A percentile compares a stretch with the other conserved stretches of the same genome.
These are phyloP conservation scores for Leucophenga maculata DNA, from an alignment of 2,888 invertebrate species.

Conservation along the genomic window DNA sequence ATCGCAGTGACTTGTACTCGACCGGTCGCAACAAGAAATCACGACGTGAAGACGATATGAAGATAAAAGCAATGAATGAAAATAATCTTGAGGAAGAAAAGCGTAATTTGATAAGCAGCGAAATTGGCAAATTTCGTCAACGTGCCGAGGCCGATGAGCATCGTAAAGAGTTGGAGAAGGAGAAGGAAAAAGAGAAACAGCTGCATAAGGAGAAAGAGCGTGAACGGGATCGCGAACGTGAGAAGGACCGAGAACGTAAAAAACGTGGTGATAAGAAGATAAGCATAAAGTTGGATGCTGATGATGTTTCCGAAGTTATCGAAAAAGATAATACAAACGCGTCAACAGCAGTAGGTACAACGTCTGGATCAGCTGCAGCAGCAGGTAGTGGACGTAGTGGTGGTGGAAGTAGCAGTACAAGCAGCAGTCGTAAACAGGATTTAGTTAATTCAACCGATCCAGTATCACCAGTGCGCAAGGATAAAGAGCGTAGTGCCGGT, in stretches of 20 bases:
- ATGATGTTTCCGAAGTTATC: constrained; percentile 54
- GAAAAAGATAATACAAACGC: constrained; percentile 43
- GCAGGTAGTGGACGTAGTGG: constrained; percentile 43
- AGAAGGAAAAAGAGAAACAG: constrained; percentile 68
- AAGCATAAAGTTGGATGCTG: constrained; percentile 41
- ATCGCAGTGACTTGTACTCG: constrained; percentile 58
- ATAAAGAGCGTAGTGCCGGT: constrained; percentile 56
- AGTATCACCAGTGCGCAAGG: constrained; percentile 60
- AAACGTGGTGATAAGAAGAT: constrained; percentile 62
- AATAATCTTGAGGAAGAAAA: constrained; percentile 97
- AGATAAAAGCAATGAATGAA: constrained; percentile 80
- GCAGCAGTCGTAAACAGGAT: constrained; percentile 42
- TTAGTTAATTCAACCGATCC: constrained; percentile 51
- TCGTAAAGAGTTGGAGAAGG: constrained; percentile 74
- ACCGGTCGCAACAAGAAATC: constrained; percentile 57
- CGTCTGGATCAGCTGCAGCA: constrained; percentile 22
- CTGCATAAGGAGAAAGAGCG: constrained; percentile 67
- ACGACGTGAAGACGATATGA: constrained; percentile 64
- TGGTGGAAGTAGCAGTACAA: background rate
- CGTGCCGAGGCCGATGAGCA: constrained; percentile 77
- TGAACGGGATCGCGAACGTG: constrained; percentile 40
- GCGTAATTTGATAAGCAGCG: constrained; percentile 94
- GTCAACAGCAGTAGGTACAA: background rate
- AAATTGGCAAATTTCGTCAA: constrained; percentile 97
- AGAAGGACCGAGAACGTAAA: constrained; percentile 75